Conservation (phyloP, 1,140 invertebrate species). For the Drosophila lowei region DNA sequence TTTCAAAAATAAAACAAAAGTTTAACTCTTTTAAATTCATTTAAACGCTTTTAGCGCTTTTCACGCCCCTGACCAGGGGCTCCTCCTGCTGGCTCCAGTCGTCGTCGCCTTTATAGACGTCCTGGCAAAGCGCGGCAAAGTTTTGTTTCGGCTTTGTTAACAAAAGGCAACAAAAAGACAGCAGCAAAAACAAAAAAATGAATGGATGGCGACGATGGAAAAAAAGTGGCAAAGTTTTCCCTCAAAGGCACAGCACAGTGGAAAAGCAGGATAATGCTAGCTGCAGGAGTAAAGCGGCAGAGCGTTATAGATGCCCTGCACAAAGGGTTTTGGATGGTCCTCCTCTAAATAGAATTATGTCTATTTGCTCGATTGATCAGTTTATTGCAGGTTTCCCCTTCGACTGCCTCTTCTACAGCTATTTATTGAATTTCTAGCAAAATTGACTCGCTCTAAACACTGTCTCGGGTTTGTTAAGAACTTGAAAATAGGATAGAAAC, state of each 20-base stretch:
- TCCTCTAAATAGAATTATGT: no score
- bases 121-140: constrained; percentile 21
- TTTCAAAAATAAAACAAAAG: constrained; percentile 52
- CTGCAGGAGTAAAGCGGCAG: neutral
- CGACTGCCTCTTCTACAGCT: no score
- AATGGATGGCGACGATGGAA: constrained; percentile 24
- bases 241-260: constrained; percentile 23
- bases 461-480: no score
- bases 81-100: constrained; percentile 10
- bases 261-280: constrained; percentile 16
- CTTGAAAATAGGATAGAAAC: no score
- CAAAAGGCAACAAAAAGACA: constrained; percentile 11
- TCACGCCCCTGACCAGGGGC: constrained; percentile 54
- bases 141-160: constrained; percentile 46
- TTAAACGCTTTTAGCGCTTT: constrained; percentile 76
- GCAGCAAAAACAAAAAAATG: constrained; percentile 10
- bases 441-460: no score
- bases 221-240: constrained; percentile 62
- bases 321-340: neutral
- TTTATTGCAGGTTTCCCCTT: no score
- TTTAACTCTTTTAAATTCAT: constrained; percentile 73
- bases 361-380: no score
- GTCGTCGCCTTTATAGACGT: constrained; percentile 39
- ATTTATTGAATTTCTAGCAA: no score
- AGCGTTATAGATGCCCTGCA: constrained; percentile 8